Evolutionary conservation across 2,113 vertebrate genomes (phyloP).

Genomic region (Stigmatopora nigra): DNA sequence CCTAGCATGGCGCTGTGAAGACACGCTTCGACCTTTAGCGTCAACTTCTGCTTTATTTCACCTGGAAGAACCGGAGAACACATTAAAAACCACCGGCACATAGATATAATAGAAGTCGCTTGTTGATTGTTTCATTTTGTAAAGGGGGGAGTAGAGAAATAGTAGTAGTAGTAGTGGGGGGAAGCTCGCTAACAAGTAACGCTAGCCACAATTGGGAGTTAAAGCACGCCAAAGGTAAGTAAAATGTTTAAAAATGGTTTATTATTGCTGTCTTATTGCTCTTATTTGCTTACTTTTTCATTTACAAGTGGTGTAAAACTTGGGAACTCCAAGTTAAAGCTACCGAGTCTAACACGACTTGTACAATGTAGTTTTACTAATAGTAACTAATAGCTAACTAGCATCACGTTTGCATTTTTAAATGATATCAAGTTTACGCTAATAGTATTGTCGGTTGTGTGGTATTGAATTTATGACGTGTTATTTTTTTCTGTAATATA

Average conservation of each 20-base stretch:
- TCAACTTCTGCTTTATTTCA: constrained; percentile 2
- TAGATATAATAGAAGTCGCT: constrained; percentile 3
- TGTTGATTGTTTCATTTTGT: not conserved
- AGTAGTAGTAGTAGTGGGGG: not conserved
- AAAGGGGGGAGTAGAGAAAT: not conserved
- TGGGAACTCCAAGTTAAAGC: not conserved
- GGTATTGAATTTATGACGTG: not conserved
- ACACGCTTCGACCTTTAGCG: constrained; percentile 24
- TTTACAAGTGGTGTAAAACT: not conserved
- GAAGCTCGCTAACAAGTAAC: constrained; percentile 44
- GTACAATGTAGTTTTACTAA: not conserved
- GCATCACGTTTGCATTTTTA: no score
- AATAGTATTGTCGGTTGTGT: not conserved
- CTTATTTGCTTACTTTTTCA: no score
- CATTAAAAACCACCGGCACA: not conserved
- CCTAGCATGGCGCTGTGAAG: constrained; percentile 63
- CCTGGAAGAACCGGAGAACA: no score
- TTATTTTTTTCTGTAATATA: no score
- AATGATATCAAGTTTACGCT: not conserved
- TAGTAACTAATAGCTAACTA: not conserved
- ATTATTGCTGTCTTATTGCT: not conserved
- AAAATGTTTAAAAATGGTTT: not conserved
- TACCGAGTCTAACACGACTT: not conserved
- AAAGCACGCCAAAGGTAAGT: constrained; percentile 54
- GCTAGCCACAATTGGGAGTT: constrained; percentile 53